Evolutionary conservation across 2,888 invertebrate species (phyloP), one percentile per base, ranked within the genome.

Genomic region (Himalopsyche anomala): DNA sequence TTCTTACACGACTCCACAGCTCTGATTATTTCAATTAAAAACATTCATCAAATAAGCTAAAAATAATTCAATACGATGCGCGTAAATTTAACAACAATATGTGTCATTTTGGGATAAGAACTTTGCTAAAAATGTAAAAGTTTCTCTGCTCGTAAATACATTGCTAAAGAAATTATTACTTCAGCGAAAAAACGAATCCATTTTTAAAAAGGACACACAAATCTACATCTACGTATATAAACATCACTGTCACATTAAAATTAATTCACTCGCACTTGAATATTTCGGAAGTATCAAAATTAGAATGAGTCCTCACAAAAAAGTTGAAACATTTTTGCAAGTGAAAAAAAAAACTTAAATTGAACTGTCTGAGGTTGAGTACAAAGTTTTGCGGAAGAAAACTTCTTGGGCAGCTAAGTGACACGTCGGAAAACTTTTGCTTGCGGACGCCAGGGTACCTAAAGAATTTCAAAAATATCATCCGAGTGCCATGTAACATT

Each of bases 351-450:
- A 62, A 62, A 62, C 62, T 62, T 62, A 62, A 62, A 62, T 62
- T 62, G 62, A 19, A 11, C 19, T 62, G 62, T 62, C 62, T 62
- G 62, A 62, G 62, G 62, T 62, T 62, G 62, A 62, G 62, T 62
- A 28, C 9, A 62, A 62, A 62, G 62, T 62, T 62, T 62, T 19
- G 62, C n/a, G 19, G 62, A 62, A 28, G 62, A 51, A 62, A 62
- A 62, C 19, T 62, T 62, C 62, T 62, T 62, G 62, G 62, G 62
- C 62, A 62, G 62, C 62, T 62, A 62, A 62, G 62, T 62, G 62
- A 62, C 62, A 62, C 62, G 62, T 62, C 62, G 62, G 19, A 62
- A 62, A 62, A 62, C 62, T 62, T 62, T 62, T 62, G 62, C 62
- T 62, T n/a, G 19, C 62, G 62, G 62, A 62, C 19, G 62, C 62